Base-by-base conservation (phyloP, 2,888 invertebrate genomes). In the Panopea generosa region DNA sequence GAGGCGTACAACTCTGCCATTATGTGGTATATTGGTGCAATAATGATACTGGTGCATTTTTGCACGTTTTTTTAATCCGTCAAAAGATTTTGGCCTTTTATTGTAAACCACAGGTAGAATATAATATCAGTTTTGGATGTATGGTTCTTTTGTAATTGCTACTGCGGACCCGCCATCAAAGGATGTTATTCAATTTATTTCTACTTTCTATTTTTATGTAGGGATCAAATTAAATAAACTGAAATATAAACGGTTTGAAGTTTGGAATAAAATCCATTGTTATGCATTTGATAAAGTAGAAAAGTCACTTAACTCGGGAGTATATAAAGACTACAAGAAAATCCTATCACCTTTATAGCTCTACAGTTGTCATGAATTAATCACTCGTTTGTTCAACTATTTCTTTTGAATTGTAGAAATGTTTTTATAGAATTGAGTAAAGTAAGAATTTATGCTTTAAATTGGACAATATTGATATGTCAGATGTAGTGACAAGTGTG, bases 181-280 rank as follows among this genome's bases (percentile, higher is more conserved):
- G 22, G 49, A 50, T 68, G 62, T 74, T 68, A 68, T 74, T 74
- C 69, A 75, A 75, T 75, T 75, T 66, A 70, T 61, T 75, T 70
- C 63, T 69, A 75, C 65, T 70, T 75, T 75, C 68, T 59, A 53
- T 66, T 70, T 75, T 70, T 75, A 75, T 70, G 60, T 75, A 40
- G 43, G 33, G 65, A 70, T 70, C 66, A 66, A 45, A 50, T 71
- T 71, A 55, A 55, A 62, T 65, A 53, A 57, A 49, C 49, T 71
- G 76, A 66, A 76, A 76, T 66, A 57, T 38, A 70, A 71, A 70
- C 76, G 45, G 70, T 70, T 76, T 76, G 76, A 76, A 49, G 76
- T 76, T n/a, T 2, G 62, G 62, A 66, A 76, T 71, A 71, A 68
- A 71, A 66, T 62, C 76, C 67, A 62, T 76, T 76, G 76, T 76